These are phyloP conservation scores for Myotis myotis DNA, from an alignment of 2,797 vertebrate genomes.

Conservation along the genomic window DNA sequence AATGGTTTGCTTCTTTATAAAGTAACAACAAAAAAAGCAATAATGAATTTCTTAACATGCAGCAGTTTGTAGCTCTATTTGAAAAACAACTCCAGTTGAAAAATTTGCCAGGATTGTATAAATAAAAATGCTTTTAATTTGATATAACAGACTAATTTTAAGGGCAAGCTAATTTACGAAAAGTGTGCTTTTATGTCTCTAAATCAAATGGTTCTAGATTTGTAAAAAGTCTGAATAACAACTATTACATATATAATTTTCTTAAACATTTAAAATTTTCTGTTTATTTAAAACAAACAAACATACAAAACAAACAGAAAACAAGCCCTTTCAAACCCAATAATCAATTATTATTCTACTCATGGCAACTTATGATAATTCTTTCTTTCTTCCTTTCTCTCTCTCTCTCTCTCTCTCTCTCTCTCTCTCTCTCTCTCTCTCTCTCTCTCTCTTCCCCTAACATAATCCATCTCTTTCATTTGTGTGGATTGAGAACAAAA, in stretches of 20 bases:
- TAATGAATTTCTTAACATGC: conserved; percentile 51
- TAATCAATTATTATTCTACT: not conserved
- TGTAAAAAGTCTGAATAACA: conserved; percentile 19
- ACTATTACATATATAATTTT: not conserved
- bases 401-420: not conserved
- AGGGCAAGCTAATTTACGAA: conserved; percentile 35
- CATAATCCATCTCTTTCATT: not conserved
- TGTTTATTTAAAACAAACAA: conserved; percentile 58
- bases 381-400: too few relatives aligned
- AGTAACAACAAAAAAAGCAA: not conserved
- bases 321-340: not conserved
- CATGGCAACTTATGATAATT: not conserved
- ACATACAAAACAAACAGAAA: not conserved
- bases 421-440: not conserved
- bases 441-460: not conserved
- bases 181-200: conserved; percentile 45
- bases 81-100: conserved; percentile 43
- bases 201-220: conserved; percentile 53
- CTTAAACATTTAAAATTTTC: conserved; percentile 46
- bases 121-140: conserved; percentile 69
- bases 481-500: not conserved
- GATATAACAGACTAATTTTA: conserved; percentile 63
- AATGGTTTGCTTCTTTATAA: conserved; percentile 45
- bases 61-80: conserved; percentile 45
- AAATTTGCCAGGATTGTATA: conserved; percentile 57